Evolutionary conservation across 2,797 vertebrate genomes (phyloP).

Genomic region (Sternarchorhynchus goeldii): DNA sequence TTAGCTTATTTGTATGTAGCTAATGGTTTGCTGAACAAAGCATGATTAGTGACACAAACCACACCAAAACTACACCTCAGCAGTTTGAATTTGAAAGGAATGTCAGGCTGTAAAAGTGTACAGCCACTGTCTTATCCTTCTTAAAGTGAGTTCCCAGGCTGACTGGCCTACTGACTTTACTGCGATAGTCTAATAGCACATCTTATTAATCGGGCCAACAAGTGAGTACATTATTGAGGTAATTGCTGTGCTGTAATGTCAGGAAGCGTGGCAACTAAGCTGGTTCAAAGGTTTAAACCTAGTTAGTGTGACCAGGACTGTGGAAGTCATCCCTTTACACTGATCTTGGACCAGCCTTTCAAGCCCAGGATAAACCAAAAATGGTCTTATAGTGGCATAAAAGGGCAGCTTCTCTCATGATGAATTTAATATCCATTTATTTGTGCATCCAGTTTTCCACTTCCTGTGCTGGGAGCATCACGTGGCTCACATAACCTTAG

Average conservation of each 20-base stretch:
- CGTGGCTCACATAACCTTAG: no score
- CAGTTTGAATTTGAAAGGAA: conserved; percentile 8
- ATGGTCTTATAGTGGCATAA: no score
- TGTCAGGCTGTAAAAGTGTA: conserved; percentile 8
- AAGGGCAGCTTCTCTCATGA: no score
- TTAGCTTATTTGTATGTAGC: conserved; percentile 1
- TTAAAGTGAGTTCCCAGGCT: conserved; percentile 42
- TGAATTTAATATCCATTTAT: no score
- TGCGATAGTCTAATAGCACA: not conserved
- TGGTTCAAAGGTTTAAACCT: not conserved
- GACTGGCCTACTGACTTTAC: conserved; percentile 28
- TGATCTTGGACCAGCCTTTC: no score
- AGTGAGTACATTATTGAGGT: not conserved
- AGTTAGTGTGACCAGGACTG: not conserved
- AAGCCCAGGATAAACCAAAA: no score
- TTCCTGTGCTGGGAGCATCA: no score
- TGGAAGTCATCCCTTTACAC: no score
- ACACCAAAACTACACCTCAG: not conserved
- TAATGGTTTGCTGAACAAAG: not conserved
- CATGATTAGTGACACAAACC: not conserved
- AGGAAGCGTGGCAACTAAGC: no score
- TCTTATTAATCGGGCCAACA: not conserved
- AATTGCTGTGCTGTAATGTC: not conserved
- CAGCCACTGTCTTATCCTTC: conserved; percentile 18
- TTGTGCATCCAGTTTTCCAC: no score